Evolutionary conservation across 1,140 invertebrate genomes (phyloP).

Genomic region (Calephelis nemesis): DNA sequence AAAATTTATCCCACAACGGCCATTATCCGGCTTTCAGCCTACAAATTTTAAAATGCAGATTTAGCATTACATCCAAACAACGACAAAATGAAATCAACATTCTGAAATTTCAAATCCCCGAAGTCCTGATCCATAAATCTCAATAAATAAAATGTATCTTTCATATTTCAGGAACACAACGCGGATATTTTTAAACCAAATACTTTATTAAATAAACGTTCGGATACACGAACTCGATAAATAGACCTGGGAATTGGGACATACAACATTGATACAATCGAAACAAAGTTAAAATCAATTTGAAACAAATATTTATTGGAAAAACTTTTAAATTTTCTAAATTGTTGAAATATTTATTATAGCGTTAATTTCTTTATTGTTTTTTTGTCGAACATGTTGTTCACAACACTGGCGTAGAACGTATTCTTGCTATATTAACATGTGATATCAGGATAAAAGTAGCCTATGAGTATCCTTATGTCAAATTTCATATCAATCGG

Average conservation of each 20-base stretch:
- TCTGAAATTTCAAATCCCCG: not conserved
- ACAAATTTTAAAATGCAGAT: too few relatives aligned
- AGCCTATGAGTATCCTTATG: too few relatives aligned
- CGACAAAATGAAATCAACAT: not conserved
- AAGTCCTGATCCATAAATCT: slow-evolving; percentile 8
- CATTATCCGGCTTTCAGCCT: too few relatives aligned
- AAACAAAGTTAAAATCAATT: slow-evolving; percentile 6
- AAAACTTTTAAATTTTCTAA: not conserved
- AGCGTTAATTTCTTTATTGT: too few relatives aligned
- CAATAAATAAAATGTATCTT: slow-evolving; percentile 9
- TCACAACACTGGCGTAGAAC: too few relatives aligned
- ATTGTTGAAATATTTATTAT: not conserved
- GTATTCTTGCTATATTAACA: too few relatives aligned
- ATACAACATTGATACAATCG: not conserved
- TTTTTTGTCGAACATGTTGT: too few relatives aligned
- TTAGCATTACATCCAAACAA: not conserved
- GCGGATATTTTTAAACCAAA: slow-evolving; percentile 1
- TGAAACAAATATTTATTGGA: not conserved
- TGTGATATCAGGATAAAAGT: too few relatives aligned
- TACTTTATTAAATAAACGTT: slow-evolving; percentile 13
- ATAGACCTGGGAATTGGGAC: slow-evolving; percentile 12
- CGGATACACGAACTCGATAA: slow-evolving; percentile 6
- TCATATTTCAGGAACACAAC: not conserved
- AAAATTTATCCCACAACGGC: too few relatives aligned
- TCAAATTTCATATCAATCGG: too few relatives aligned